Percentiles rank a stretch among this genome's conserved stretches.
phyloP scores from a whole-genome alignment of 2,888 invertebrate species.

The Lepidocyrtinus sp. region DNA sequence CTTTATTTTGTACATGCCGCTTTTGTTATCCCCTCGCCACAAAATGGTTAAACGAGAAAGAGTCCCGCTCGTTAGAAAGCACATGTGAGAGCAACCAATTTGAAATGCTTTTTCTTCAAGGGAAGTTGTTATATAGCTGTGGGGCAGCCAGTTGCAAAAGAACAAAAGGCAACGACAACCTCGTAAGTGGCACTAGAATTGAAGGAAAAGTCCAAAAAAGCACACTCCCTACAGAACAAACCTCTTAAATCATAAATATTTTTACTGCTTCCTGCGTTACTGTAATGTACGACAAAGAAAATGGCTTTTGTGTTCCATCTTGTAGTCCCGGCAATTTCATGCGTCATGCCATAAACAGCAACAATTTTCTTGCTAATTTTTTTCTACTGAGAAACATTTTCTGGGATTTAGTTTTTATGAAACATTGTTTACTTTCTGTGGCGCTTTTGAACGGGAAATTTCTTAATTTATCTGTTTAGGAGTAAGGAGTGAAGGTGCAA shows the following conservation, averaged over 20 bases:
- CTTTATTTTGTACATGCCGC: neutral
- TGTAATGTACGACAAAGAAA: neutral
- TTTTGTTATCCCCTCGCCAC: neutral
- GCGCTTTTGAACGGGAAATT: neutral
- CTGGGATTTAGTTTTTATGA: neutral
- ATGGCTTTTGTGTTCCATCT: conserved; percentile 1
- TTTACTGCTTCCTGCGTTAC: conserved; percentile 18
- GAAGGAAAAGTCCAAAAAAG: neutral
- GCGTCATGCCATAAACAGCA: conserved; percentile 16
- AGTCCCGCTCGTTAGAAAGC: conserved; percentile 8
- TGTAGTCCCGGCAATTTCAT: neutral
- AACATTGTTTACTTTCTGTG: conserved; percentile 7
- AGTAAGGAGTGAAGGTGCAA: conserved; percentile 45
- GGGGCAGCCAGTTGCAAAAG: conserved; percentile 16
- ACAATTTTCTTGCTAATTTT: conserved; percentile 49
- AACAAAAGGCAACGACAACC: conserved; percentile 1
- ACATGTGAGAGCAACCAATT: conserved; percentile 20
- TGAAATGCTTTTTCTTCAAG: neutral
- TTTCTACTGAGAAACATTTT: conserved; percentile 13
- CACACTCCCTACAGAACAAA: neutral
- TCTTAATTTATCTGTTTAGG: neutral
- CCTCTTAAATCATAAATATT: conserved; percentile 17
- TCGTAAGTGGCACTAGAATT: neutral
- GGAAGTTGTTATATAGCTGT: conserved; percentile 19
- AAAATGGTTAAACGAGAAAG: conserved; percentile 8